Conservation (phyloP, 2,797 vertebrate genomes). For the Clarias platycephalus region DNA sequence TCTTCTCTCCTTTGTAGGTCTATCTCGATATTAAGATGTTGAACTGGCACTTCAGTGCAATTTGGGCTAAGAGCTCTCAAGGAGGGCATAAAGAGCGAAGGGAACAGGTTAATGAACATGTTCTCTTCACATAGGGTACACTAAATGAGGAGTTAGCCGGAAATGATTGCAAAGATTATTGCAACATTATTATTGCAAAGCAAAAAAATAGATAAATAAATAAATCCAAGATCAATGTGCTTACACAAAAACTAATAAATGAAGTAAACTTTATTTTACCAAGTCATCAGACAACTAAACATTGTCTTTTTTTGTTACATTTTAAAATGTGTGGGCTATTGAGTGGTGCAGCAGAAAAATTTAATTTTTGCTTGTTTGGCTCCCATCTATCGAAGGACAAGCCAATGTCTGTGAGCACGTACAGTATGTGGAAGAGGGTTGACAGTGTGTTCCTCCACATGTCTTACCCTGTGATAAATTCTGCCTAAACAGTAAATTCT, state of each 20-base stretch:
- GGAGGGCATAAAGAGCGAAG: slow-evolving; percentile 49
- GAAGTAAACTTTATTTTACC: neutral
- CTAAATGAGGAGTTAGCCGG: slow-evolving; percentile 50
- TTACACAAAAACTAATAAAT: neutral
- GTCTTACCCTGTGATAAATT: neutral
- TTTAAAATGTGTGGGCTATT: neutral
- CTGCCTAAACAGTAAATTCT: neutral
- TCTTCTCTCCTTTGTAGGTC: slow-evolving; percentile 54
- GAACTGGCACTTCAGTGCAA: slow-evolving; percentile 62
- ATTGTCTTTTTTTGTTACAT: neutral
- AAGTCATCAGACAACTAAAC: neutral
- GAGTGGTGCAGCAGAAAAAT: neutral
- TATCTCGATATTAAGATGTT: slow-evolving; percentile 61
- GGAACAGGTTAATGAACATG: slow-evolving; percentile 53
- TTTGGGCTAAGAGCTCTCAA: slow-evolving; percentile 62
- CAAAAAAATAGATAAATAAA: neutral
- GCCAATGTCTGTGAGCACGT: neutral
- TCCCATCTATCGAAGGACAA: neutral
- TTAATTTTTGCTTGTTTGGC: no score
- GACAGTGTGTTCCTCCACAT: neutral
- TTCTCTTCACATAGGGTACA: slow-evolving; percentile 28
- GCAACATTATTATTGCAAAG: slow-evolving; percentile 23
- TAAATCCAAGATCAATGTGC: slow-evolving; percentile 20
- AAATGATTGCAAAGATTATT: slow-evolving; percentile 47
- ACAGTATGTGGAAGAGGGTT: neutral